A percentile compares a stretch with the other conserved stretches of the same genome.
Conservation (phyloP, 2,888 invertebrate species). For the Xylophagus ater region DNA sequence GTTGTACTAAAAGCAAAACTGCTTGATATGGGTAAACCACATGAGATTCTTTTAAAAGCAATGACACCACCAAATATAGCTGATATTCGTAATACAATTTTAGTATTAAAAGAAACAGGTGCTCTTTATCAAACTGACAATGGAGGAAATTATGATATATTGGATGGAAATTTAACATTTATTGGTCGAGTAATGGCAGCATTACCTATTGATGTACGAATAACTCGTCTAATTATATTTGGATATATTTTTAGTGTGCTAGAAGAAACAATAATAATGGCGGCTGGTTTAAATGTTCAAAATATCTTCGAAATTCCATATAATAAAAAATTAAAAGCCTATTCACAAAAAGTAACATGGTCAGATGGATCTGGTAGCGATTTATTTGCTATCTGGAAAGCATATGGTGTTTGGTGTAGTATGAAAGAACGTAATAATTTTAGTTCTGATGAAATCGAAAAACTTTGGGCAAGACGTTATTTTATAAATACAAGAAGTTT, state of each 20-base stretch:
- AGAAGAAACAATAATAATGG: constrained; percentile 77
- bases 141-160: constrained; percentile 41
- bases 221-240: constrained; percentile 73
- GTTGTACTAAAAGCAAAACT: constrained; percentile 71
- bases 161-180: constrained; percentile 81
- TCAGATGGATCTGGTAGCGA: constrained; percentile 72
- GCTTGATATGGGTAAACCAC: constrained; percentile 70
- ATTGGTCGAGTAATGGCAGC: constrained; percentile 72
- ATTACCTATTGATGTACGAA: constrained; percentile 70
- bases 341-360: constrained; percentile 70
- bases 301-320: constrained; percentile 68
- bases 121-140: constrained; percentile 55
- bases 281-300: constrained; percentile 70
- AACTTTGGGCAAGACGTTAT: constrained; percentile 56
- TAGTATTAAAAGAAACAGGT: constrained; percentile 77
- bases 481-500: constrained; percentile 62
- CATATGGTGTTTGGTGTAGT: constrained; percentile 63
- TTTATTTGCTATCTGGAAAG: constrained; percentile 66
- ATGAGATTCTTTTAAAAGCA: constrained; percentile 67
- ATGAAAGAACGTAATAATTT: constrained; percentile 50
- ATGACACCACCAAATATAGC: constrained; percentile 76
- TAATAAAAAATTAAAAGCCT: constrained; percentile 55
- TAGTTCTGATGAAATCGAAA: constrained; percentile 40
- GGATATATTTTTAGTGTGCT: constrained; percentile 79
- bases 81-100: constrained; percentile 69